A percentile compares a stretch with the other conserved stretches of the same genome.
Evolutionary conservation across 2,888 invertebrate species (phyloP).

Genomic region (Mystacides longicornis): DNA sequence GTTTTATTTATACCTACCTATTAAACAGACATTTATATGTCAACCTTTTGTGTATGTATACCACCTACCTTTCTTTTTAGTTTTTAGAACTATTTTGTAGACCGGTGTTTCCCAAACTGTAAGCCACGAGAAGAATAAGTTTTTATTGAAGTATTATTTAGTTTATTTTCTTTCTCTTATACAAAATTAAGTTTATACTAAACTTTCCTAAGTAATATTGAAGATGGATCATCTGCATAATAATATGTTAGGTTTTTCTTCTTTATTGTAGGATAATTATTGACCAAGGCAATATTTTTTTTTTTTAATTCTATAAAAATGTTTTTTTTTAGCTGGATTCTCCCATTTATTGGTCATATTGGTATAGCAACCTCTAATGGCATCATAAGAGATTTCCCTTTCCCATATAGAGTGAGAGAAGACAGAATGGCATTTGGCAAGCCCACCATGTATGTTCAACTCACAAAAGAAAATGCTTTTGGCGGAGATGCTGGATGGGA

Average conservation of each 20-base stretch:
- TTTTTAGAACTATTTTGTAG: too few species aligned
- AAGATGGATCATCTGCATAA: background rate
- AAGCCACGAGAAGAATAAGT: too few species aligned
- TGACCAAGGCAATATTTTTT: background rate
- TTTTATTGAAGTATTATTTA: too few species aligned
- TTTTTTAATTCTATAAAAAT: background rate
- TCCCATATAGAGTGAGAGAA: constrained; percentile 9
- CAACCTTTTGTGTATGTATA: background rate
- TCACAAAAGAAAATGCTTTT: constrained; percentile 12
- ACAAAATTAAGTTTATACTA: too few species aligned
- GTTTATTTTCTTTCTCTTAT: too few species aligned
- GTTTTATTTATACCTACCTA: background rate
- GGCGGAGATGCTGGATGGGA: constrained; percentile 14
- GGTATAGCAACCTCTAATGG: constrained; percentile 13
- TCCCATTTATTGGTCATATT: constrained; percentile 13
- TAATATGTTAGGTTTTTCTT: background rate
- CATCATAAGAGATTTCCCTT: constrained; percentile 12
- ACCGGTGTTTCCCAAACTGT: too few species aligned
- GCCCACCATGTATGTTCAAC: constrained; percentile 9
- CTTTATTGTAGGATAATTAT: background rate
- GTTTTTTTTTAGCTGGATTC: too few species aligned
- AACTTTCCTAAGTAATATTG: too few species aligned
- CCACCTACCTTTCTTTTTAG: too few species aligned
- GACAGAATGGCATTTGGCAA: constrained; percentile 13
- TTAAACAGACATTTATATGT: background rate